Evolutionary conservation across 2,888 invertebrate species (phyloP).

Genomic region (Thysanoteuthis rhombus): DNA sequence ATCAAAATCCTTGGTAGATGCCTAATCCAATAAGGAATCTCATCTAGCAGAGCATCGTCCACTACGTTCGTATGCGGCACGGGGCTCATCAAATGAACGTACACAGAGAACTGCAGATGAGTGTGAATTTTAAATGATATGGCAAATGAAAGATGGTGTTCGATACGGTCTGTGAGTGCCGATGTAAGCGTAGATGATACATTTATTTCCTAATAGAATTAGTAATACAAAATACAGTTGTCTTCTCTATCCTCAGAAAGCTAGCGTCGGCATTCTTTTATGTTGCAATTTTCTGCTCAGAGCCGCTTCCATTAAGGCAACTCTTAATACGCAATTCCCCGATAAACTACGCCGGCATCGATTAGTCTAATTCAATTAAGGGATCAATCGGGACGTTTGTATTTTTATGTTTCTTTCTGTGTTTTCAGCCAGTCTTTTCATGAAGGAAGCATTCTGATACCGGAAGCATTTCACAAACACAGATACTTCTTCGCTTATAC

Average conservation of each 20-base stretch:
- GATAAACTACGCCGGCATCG: background rate
- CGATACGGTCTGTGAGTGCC: background rate
- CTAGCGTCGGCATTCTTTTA: background rate
- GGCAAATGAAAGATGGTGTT: constrained; percentile 12
- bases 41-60: background rate
- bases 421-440: background rate
- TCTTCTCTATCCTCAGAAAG: background rate
- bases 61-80: background rate
- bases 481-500: too few species aligned
- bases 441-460: background rate
- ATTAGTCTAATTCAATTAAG: background rate
- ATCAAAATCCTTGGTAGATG: background rate
- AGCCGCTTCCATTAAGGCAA: background rate
- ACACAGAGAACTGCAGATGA: background rate
- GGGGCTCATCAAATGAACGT: background rate
- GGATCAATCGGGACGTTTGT: background rate
- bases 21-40: background rate
- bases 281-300: background rate
- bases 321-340: background rate
- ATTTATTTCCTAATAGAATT: background rate
- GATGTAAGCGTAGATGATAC: background rate
- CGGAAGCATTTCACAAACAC: background rate
- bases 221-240: background rate
- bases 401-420: background rate
- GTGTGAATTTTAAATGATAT: background rate